These are phyloP conservation scores for Rynchops niger DNA, from an alignment of 2,113 vertebrate species.

Conservation along the genomic window DNA sequence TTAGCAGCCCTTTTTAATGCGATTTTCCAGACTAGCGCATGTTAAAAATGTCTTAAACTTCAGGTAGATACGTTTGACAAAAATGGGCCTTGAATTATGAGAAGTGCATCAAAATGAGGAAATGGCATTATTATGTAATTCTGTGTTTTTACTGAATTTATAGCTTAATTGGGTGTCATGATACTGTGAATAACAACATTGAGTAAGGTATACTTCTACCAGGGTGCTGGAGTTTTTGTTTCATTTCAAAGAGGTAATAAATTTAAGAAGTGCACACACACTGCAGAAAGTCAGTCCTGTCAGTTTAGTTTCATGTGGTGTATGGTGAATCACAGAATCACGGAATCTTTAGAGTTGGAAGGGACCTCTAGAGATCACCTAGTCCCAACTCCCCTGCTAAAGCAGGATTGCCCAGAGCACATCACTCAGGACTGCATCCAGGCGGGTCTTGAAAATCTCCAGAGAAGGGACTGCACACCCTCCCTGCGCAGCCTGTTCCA, in stretches of 20 bases:
- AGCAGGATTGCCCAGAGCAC: no score
- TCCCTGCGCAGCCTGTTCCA: no score
- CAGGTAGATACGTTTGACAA: not conserved
- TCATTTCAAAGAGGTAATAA: not conserved
- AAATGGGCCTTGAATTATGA: not conserved
- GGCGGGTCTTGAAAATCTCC: no score
- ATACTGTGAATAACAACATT: not conserved
- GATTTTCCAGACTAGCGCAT: not conserved
- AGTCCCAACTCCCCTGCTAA: no score
- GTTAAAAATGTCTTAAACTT: not conserved
- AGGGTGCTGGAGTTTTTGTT: not conserved
- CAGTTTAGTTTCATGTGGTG: not conserved
- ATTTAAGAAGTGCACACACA: not conserved
- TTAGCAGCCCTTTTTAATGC: not conserved
- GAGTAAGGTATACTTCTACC: not conserved
- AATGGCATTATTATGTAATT: not conserved
- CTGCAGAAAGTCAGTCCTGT: not conserved
- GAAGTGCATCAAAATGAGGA: not conserved
- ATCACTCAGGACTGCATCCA: no score
- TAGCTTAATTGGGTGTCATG: not conserved
- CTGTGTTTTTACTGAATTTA: not conserved
- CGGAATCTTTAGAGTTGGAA: no score
- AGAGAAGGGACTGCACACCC: no score
- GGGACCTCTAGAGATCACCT: no score
- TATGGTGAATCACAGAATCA: not conserved